phyloP scores from a whole-genome alignment of 2,113 vertebrate species.

The Epinephelus cyanopodus region DNA sequence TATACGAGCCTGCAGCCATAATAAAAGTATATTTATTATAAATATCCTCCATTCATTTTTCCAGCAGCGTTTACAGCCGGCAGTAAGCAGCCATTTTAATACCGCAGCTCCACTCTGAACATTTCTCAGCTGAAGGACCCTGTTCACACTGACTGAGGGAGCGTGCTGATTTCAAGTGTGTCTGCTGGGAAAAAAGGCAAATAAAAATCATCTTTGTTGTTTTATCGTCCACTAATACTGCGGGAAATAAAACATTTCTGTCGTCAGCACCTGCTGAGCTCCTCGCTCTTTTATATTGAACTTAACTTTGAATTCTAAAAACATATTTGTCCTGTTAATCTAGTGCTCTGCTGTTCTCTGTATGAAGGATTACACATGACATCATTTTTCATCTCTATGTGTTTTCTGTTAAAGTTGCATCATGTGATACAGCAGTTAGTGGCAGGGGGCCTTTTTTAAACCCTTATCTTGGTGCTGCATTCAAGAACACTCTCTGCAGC shows the following conservation, averaged over 20 bases:
- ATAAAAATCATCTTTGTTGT: constrained; percentile 41
- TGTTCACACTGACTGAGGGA: neutral
- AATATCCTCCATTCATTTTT: constrained; percentile 60
- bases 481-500: neutral
- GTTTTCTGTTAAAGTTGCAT: neutral
- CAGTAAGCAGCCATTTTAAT: constrained; percentile 63
- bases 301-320: neutral
- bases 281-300: neutral
- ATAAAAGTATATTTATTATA: constrained; percentile 72
- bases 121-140: constrained; percentile 42
- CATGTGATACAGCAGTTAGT: no score
- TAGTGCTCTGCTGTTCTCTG: no score
- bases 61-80: constrained; percentile 60
- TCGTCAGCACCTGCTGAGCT: neutral
- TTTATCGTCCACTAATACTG: constrained; percentile 24
- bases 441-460: no score
- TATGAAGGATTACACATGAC: neutral
- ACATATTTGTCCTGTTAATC: neutral
- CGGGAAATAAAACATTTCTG: neutral
- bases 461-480: neutral
- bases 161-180: neutral
- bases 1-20: constrained; percentile 63
- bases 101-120: constrained; percentile 12
- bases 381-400: neutral
- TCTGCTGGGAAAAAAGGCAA: neutral